These are phyloP conservation scores for Drosophila grimshawi DNA, from an alignment of 1,140 invertebrate genomes.

Conservation along the genomic window DNA sequence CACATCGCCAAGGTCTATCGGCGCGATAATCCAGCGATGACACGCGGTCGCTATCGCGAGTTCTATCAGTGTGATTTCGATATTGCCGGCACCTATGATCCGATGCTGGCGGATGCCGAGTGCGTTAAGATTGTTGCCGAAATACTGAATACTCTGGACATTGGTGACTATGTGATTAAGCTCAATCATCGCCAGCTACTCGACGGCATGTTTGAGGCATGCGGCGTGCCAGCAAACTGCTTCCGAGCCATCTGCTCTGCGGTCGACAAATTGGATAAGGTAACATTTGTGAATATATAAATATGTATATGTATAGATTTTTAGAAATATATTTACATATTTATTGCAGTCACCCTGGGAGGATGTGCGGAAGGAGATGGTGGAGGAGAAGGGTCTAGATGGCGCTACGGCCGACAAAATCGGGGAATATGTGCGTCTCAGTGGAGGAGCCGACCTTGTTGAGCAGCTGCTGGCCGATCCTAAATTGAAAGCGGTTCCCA, in stretches of 20 bases:
- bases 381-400: constrained; percentile 95
- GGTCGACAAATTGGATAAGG: constrained; percentile 99
- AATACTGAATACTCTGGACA: constrained; percentile 92
- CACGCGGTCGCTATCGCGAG: constrained; percentile 97
- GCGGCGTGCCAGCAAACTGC: constrained; percentile 94
- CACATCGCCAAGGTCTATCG: constrained; percentile 98
- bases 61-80: constrained; percentile 99
- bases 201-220: constrained; percentile 98
- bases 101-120: constrained; percentile 98
- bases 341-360: constrained; percentile 91
- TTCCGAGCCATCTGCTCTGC: constrained; percentile 98
- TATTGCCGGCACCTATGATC: constrained; percentile 98
- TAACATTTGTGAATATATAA: constrained; percentile 63
- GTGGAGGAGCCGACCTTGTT: constrained; percentile 91
- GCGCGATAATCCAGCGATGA: constrained; percentile 98
- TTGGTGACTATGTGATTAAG: constrained; percentile 96
- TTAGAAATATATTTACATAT: not conserved
- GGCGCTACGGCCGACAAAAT: constrained; percentile 94
- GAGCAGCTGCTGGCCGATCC: constrained; percentile 90
- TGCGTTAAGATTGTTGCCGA: constrained; percentile 97
- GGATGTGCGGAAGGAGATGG: constrained; percentile 97
- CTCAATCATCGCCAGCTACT: constrained; percentile 97
- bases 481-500: constrained; percentile 87
- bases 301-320: not conserved
- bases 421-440: constrained; percentile 93